Evolutionary conservation across 1,140 invertebrate genomes (phyloP).

Genomic region (Hyposmocoma kahamanoa): DNA sequence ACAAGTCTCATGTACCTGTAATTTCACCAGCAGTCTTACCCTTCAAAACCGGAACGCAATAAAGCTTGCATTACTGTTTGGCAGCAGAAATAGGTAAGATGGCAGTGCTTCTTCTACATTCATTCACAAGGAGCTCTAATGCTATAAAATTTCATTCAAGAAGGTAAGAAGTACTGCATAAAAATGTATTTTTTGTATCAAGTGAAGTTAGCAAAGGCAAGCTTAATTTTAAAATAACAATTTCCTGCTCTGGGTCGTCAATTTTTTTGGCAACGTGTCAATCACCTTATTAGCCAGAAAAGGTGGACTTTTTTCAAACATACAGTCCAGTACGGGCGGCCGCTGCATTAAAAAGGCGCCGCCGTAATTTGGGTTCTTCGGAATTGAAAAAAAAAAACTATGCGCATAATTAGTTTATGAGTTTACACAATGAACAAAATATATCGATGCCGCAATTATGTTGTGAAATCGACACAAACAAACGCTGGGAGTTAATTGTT

Average conservation of each 20-base stretch:
- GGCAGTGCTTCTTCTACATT: no score
- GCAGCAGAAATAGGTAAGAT: no score
- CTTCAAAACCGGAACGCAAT: no score
- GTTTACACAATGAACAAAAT: conserved; percentile 54
- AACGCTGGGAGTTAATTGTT: conserved; percentile 45
- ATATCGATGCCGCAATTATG: conserved; percentile 52
- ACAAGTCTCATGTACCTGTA: no score
- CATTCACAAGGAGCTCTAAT: no score
- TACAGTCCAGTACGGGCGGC: conserved; percentile 26
- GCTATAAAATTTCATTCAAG: no score
- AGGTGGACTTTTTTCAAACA: conserved; percentile 24
- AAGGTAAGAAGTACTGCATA: no score
- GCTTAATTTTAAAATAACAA: conserved; percentile 5
- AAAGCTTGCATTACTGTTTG: no score
- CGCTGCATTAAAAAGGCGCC: conserved; percentile 34
- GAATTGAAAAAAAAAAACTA: conserved; percentile 45
- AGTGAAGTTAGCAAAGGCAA: not conserved
- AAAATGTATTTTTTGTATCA: no score
- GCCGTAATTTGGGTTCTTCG: conserved; percentile 35
- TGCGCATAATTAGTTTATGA: conserved; percentile 62
- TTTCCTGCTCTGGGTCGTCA: conserved; percentile 26
- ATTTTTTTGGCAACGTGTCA: conserved; percentile 55
- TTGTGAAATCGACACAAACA: conserved; percentile 44
- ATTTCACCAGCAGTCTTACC: no score
- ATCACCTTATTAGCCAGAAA: conserved; percentile 52